These are phyloP conservation scores for Protaetia brevitarsis DNA, from an alignment of 1,140 invertebrate species.

Conservation along the genomic window DNA sequence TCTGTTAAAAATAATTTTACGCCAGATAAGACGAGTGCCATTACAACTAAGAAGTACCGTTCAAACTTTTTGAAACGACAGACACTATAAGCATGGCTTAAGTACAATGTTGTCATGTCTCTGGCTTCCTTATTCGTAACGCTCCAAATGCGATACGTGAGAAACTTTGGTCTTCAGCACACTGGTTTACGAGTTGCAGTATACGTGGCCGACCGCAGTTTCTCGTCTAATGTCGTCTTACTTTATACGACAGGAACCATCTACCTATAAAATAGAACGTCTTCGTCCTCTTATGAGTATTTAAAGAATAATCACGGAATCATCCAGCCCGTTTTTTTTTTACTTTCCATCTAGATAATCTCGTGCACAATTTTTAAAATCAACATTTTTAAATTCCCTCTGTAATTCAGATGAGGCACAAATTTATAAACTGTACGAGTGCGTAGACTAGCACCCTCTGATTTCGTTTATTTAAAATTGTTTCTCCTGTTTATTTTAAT, in stretches of 20 bases:
- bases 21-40: not conserved
- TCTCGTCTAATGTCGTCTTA: not conserved
- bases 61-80: not conserved
- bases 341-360: too few relatives aligned
- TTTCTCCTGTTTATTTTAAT: not conserved
- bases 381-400: not conserved
- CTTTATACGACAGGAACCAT: not conserved
- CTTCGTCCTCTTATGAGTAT: not conserved
- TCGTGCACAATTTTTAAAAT: too few relatives aligned
- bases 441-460: not conserved
- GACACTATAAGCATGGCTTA: not conserved
- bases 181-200: conserved; percentile 10
- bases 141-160: conserved; percentile 9
- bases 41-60: not conserved
- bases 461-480: not conserved
- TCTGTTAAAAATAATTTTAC: too few relatives aligned
- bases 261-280: not conserved
- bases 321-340: too few relatives aligned
- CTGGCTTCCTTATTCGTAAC: not conserved
- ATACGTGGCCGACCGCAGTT: conserved; percentile 10
- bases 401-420: not conserved
- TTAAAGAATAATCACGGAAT: not conserved
- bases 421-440: not conserved
- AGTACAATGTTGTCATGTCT: conserved; percentile 13
- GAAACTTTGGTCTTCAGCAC: conserved; percentile 9